Conservation (phyloP, 1,140 invertebrate species). For the Brachystomella parvula region DNA sequence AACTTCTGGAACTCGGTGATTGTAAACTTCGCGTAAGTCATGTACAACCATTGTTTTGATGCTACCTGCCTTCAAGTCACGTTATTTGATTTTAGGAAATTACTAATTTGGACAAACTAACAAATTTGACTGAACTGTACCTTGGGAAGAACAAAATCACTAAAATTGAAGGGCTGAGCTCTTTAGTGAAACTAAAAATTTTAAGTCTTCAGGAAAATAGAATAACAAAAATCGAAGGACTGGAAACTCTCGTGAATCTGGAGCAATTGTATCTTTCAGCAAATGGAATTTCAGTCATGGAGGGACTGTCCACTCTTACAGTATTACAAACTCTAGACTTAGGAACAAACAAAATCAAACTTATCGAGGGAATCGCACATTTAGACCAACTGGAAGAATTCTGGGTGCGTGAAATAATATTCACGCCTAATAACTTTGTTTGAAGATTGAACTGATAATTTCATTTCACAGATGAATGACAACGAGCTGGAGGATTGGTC, state of each 20-base stretch:
- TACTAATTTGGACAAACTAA: slow-evolving; percentile 69
- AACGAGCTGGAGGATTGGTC: slow-evolving; percentile 82
- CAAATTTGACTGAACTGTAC: slow-evolving; percentile 66
- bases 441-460: slow-evolving; percentile 10
- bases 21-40: slow-evolving; percentile 75
- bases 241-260: slow-evolving; percentile 63
- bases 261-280: slow-evolving; percentile 89
- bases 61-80: slow-evolving; percentile 8
- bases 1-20: slow-evolving; percentile 85
- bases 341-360: slow-evolving; percentile 76
- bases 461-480: slow-evolving; percentile 72
- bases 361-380: slow-evolving; percentile 69
- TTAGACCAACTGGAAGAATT: slow-evolving; percentile 75
- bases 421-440: too few species aligned
- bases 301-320: slow-evolving; percentile 60
- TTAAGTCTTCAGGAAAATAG: slow-evolving; percentile 82
- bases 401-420: slow-evolving; percentile 62
- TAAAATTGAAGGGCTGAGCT: slow-evolving; percentile 76
- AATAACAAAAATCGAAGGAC: slow-evolving; percentile 76
- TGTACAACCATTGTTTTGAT: slow-evolving; percentile 9
- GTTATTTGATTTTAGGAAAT: slow-evolving; percentile 42
- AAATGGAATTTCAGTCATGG: slow-evolving; percentile 75
- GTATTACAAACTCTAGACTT: slow-evolving; percentile 80
- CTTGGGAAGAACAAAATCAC: slow-evolving; percentile 95
- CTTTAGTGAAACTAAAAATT: slow-evolving; percentile 65